Conservation (phyloP, 2,888 invertebrate species). For the Pyrrhia umbra region DNA sequence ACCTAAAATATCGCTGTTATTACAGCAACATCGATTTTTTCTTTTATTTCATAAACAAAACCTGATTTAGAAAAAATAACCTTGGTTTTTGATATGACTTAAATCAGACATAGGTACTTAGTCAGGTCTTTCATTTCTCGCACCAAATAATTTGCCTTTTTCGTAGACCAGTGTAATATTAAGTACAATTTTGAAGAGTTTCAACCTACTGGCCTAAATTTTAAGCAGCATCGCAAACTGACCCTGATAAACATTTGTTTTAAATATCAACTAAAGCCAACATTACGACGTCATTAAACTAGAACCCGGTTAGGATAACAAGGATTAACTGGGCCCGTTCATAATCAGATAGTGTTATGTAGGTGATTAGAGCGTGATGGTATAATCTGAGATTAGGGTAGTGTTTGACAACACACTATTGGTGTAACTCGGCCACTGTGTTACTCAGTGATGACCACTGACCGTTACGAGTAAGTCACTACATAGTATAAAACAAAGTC, state of each 20-base stretch:
- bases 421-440: neutral
- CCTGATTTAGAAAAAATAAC: too few relatives aligned
- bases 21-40: too few relatives aligned
- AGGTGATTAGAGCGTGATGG: constrained; percentile 25
- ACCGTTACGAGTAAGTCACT: too few relatives aligned
- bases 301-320: constrained; percentile 28
- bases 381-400: constrained; percentile 37
- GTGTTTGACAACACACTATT: neutral
- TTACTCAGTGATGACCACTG: neutral
- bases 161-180: too few relatives aligned
- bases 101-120: too few relatives aligned
- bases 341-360: constrained; percentile 44
- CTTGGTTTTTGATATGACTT: too few relatives aligned
- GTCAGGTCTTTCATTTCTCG: too few relatives aligned
- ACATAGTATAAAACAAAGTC: too few relatives aligned
- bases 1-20: too few relatives aligned
- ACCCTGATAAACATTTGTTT: constrained; percentile 39
- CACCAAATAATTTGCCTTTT: too few relatives aligned
- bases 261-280: constrained; percentile 46
- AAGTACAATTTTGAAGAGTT: too few relatives aligned
- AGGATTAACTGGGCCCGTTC: constrained; percentile 42
- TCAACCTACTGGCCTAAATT: neutral
- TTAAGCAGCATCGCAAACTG: constrained; percentile 1
- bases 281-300: constrained; percentile 33
- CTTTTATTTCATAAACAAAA: too few relatives aligned